A percentile compares a stretch with the other conserved stretches of the same genome.
These are phyloP conservation scores for Rhagonycha lutea DNA, from an alignment of 2,888 invertebrate genomes.

Conservation along the genomic window DNA sequence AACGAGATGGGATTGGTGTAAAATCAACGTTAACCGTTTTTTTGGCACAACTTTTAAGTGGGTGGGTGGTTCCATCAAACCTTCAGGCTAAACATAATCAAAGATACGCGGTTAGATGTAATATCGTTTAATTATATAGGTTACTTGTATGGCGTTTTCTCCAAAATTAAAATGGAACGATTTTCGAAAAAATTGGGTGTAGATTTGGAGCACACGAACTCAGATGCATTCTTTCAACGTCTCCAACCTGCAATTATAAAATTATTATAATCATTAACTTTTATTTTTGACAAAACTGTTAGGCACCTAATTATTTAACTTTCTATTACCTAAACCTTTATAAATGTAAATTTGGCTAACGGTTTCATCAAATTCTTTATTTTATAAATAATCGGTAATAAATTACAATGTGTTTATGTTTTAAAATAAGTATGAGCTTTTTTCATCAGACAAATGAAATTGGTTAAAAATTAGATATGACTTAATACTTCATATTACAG, in stretches of 20 bases:
- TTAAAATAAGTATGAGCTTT: background rate
- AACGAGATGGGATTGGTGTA: conserved; percentile 4
- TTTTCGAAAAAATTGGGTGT: background rate
- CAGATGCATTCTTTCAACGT: background rate
- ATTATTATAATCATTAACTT: background rate
- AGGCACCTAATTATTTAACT: background rate
- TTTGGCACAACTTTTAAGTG: conserved; percentile 4
- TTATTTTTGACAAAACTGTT: background rate
- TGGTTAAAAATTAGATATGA: background rate
- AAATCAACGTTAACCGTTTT: conserved; percentile 2
- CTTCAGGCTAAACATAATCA: background rate
- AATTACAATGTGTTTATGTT: background rate
- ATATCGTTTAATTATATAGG: conserved; percentile 2
- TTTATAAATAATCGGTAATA: background rate
- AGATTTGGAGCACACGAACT: background rate
- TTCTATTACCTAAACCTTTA: background rate
- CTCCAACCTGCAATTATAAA: background rate
- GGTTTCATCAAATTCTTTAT: background rate
- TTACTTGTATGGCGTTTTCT: background rate
- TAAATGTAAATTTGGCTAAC: background rate
- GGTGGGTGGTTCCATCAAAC: conserved; percentile 3
- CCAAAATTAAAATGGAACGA: background rate
- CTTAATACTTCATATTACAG: background rate
- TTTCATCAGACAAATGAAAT: background rate
- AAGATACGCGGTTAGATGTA: background rate